Evolutionary conservation across 2,113 vertebrate genomes (phyloP).

Genomic region (Brienomyrus longianalis): DNA sequence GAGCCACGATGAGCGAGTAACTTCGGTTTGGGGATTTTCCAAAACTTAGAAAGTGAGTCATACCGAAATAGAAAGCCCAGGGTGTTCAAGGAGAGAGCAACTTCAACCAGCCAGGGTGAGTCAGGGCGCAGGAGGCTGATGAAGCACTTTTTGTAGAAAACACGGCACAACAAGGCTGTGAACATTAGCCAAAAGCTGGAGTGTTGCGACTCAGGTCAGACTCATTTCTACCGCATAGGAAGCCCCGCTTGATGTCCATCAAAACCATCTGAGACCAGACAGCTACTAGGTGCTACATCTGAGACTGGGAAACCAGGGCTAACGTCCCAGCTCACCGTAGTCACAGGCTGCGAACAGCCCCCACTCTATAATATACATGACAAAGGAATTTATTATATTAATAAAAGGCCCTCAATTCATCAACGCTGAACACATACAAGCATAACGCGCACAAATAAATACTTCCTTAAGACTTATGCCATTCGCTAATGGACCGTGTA

Average conservation of each 20-base stretch:
- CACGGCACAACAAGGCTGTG: neutral
- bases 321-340: neutral
- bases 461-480: constrained; percentile 17
- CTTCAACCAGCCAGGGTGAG: neutral
- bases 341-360: neutral
- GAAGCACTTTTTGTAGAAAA: neutral
- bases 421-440: neutral
- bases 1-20: neutral
- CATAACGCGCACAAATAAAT: neutral
- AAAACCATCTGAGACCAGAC: neutral
- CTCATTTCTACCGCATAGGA: neutral
- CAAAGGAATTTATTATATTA: neutral
- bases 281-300: neutral
- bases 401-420: constrained; percentile 4
- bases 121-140: neutral
- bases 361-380: neutral
- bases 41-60: neutral
- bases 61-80: neutral
- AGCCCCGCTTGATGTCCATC: neutral
- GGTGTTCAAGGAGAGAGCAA: neutral
- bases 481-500: constrained; percentile 23
- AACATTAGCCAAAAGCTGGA: neutral
- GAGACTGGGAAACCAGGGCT: neutral
- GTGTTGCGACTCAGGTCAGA: neutral
- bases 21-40: neutral